Percentiles rank a stretch among this genome's conserved stretches.
Evolutionary conservation across 2,797 vertebrate species (phyloP).

Genomic region (Sparus aurata): DNA sequence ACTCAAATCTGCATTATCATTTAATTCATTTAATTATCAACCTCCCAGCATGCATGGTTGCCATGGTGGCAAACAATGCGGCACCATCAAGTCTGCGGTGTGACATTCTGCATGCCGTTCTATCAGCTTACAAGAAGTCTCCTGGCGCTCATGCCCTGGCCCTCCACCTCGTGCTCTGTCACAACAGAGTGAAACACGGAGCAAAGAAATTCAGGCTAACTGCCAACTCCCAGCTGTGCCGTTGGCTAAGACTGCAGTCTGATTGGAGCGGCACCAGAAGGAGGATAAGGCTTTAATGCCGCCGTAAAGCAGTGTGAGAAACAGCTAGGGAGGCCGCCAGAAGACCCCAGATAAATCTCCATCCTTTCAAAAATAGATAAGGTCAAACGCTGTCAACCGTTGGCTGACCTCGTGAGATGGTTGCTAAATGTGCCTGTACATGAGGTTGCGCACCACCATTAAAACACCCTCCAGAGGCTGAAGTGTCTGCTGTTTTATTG

Average conservation of each 20-base stretch:
- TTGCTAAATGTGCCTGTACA: constrained; percentile 66
- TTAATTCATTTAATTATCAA: constrained; percentile 61
- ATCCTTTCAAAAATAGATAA: constrained; percentile 76
- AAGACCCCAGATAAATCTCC: constrained; percentile 70
- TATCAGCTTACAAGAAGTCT: constrained; percentile 66
- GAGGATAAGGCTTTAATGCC: constrained; percentile 73
- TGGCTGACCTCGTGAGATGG: constrained; percentile 62
- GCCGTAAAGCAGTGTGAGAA: constrained; percentile 72
- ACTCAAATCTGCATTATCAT: constrained; percentile 58
- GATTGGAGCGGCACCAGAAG: constrained; percentile 77
- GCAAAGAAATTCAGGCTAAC: constrained; percentile 67
- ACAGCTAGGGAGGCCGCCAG: constrained; percentile 63
- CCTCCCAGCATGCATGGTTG: constrained; percentile 41
- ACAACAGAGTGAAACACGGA: constrained; percentile 71
- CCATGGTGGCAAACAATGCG: constrained; percentile 63
- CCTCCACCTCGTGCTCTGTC: constrained; percentile 70
- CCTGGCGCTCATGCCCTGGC: constrained; percentile 66
- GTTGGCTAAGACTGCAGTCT: constrained; percentile 61
- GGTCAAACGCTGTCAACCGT: constrained; percentile 66
- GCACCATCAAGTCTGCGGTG: constrained; percentile 50
- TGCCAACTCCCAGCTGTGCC: constrained; percentile 74
- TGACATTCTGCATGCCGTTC: constrained; percentile 64
- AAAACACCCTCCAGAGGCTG: constrained; percentile 63
- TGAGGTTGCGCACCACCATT: constrained; percentile 68
- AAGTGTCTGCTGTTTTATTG: constrained; percentile 67